phyloP scores from a whole-genome alignment of 1,140 invertebrate genomes.

The Halesus radiatus region DNA sequence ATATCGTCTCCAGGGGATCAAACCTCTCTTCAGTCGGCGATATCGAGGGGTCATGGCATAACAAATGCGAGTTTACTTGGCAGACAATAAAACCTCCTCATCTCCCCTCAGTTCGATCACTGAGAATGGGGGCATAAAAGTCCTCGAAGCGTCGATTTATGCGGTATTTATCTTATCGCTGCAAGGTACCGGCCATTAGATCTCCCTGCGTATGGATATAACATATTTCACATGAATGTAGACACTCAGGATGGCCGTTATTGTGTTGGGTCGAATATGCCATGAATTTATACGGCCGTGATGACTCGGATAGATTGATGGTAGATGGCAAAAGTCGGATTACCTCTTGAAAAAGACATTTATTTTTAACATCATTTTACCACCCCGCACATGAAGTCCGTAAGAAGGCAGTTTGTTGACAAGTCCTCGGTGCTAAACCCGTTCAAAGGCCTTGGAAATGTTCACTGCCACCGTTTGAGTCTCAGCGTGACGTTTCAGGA shows the following conservation, averaged over 20 bases:
- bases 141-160: slow-evolving; percentile 30
- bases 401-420: too few species aligned
- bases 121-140: slow-evolving; percentile 24
- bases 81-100: slow-evolving; percentile 29
- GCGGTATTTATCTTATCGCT: slow-evolving; percentile 23
- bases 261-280: background rate
- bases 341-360: too few species aligned
- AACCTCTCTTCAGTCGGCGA: background rate
- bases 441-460: too few species aligned
- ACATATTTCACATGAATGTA: slow-evolving; percentile 8
- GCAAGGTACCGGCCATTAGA: background rate
- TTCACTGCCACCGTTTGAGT: too few species aligned
- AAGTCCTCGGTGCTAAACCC: too few species aligned
- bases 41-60: slow-evolving; percentile 2
- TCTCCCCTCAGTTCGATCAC: slow-evolving; percentile 7
- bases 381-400: too few species aligned
- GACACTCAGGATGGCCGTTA: background rate
- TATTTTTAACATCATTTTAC: too few species aligned
- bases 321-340: too few species aligned
- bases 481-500: too few species aligned
- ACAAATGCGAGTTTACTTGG: background rate
- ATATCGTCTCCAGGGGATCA: background rate
- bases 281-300: background rate
- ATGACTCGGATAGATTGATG: too few species aligned
- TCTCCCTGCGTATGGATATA: background rate